Conservation (phyloP, 1,140 invertebrate species). For the Pollicipes pollicipes region DNA sequence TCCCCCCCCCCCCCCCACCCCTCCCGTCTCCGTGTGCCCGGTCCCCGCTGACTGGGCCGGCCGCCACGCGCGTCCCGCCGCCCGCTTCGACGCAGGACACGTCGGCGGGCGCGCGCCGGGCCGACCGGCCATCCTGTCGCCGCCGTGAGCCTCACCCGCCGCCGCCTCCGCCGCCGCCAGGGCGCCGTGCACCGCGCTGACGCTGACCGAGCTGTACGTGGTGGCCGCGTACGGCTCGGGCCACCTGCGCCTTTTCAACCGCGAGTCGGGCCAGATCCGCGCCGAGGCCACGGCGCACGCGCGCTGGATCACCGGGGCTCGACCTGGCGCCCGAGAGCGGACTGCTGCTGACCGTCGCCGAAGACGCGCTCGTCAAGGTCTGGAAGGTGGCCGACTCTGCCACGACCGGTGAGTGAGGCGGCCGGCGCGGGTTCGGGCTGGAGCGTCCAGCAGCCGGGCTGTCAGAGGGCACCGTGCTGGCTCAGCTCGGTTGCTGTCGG, state of each 20-base stretch:
- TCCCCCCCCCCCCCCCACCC: too few relatives aligned
- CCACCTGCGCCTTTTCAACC: constrained; percentile 28
- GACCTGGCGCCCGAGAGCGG: constrained; percentile 28
- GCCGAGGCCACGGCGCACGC: constrained; percentile 32
- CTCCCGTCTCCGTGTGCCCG: not conserved
- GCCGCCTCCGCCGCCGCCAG: not conserved
- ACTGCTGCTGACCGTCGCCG: constrained; percentile 28
- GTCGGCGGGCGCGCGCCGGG: too few relatives aligned
- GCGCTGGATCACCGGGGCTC: constrained; percentile 29
- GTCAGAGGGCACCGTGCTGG: too few relatives aligned
- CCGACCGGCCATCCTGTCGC: too few relatives aligned
- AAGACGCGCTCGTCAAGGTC: constrained; percentile 30
- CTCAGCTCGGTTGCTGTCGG: too few relatives aligned
- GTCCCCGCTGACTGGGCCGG: not conserved
- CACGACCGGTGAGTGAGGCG: not conserved
- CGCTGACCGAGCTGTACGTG: constrained; percentile 13
- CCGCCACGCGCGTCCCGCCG: too few relatives aligned
- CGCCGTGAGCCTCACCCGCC: too few relatives aligned
- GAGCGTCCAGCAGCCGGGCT: too few relatives aligned
- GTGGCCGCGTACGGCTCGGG: constrained; percentile 31
- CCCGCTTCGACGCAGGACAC: too few relatives aligned
- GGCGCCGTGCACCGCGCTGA: not conserved
- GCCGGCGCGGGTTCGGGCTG: too few relatives aligned
- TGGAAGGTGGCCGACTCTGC: constrained; percentile 24
- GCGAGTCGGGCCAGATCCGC: constrained; percentile 21